These are phyloP conservation scores for Drosophila novamexicana DNA, from an alignment of 1,140 invertebrate genomes.

Conservation along the genomic window DNA sequence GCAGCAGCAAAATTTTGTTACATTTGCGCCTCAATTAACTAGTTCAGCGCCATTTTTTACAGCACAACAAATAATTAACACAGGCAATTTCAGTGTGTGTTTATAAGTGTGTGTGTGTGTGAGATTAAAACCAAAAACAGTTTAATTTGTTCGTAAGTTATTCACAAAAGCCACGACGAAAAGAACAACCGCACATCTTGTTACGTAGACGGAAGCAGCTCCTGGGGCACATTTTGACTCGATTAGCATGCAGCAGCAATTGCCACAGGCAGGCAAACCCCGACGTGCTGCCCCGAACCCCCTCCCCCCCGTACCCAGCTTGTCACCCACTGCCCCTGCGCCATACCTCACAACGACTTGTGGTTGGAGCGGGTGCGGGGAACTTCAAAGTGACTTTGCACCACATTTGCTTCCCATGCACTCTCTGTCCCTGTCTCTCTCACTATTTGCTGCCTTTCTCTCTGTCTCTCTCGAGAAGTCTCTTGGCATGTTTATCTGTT, in stretches of 20 bases:
- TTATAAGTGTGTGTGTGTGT: background rate
- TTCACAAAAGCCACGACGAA: conserved; percentile 46
- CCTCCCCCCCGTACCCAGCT: background rate
- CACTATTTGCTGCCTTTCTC: background rate
- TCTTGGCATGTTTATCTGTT: background rate
- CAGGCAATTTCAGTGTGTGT: background rate
- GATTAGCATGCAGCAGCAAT: conserved; percentile 56
- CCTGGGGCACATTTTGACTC: conserved; percentile 49
- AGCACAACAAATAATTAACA: conserved; percentile 23
- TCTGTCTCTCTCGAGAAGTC: background rate
- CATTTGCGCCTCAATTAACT: conserved; percentile 35
- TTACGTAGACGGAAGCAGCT: conserved; percentile 14
- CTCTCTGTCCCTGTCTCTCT: background rate
- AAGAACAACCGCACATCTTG: conserved; percentile 25
- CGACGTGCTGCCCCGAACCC: background rate
- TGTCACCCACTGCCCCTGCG: too few species aligned
- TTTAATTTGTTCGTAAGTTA: conserved; percentile 58
- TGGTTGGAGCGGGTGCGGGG: conserved; percentile 10
- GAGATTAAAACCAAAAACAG: conserved; percentile 34
- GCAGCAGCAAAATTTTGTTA: conserved; percentile 13
- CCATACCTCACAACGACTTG: background rate
- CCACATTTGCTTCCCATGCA: conserved; percentile 11
- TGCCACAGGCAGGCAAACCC: conserved; percentile 16
- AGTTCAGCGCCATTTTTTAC: background rate
- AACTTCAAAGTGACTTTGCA: conserved; percentile 52